A percentile compares a stretch with the other conserved stretches of the same genome.
Evolutionary conservation across 1,140 invertebrate genomes (phyloP).

Genomic region (Akabosia matsudoensis): DNA sequence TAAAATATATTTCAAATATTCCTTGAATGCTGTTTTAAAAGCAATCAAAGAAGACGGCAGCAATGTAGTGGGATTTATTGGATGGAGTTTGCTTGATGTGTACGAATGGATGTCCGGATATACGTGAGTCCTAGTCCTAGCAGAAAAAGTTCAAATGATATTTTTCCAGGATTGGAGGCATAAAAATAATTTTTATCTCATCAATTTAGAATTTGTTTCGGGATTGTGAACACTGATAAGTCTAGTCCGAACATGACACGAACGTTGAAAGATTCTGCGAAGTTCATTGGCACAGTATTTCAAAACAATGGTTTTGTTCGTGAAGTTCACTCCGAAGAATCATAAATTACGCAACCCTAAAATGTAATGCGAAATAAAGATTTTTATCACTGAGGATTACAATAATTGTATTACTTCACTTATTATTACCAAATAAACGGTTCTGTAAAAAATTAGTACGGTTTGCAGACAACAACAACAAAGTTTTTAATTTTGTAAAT

Average conservation of each 20-base stretch:
- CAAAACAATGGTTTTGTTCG: slow-evolving; percentile 9
- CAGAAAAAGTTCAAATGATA: background rate
- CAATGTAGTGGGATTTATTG: slow-evolving; percentile 31
- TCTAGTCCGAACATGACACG: background rate
- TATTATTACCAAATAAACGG: too few relatives aligned
- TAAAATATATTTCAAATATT: slow-evolving; percentile 52
- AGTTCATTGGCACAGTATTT: background rate
- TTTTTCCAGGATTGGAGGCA: too few relatives aligned
- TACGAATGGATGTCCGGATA: slow-evolving; percentile 36
- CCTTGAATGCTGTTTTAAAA: slow-evolving; percentile 40
- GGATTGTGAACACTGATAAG: background rate
- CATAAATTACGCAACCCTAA: too few relatives aligned
- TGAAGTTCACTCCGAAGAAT: background rate
- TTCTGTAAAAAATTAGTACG: too few relatives aligned
- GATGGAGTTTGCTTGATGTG: slow-evolving; percentile 36
- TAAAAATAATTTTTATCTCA: background rate
- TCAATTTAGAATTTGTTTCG: slow-evolving; percentile 19
- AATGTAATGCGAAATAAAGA: too few relatives aligned
- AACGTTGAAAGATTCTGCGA: background rate
- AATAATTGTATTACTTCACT: too few relatives aligned
- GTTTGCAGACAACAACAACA: too few relatives aligned
- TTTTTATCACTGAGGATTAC: too few relatives aligned
- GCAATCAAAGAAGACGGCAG: slow-evolving; percentile 29
- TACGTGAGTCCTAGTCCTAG: background rate
- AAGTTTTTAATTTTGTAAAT: too few relatives aligned